Base-by-base conservation (phyloP, 2,888 invertebrate genomes). In the Cephalotes varians region DNA sequence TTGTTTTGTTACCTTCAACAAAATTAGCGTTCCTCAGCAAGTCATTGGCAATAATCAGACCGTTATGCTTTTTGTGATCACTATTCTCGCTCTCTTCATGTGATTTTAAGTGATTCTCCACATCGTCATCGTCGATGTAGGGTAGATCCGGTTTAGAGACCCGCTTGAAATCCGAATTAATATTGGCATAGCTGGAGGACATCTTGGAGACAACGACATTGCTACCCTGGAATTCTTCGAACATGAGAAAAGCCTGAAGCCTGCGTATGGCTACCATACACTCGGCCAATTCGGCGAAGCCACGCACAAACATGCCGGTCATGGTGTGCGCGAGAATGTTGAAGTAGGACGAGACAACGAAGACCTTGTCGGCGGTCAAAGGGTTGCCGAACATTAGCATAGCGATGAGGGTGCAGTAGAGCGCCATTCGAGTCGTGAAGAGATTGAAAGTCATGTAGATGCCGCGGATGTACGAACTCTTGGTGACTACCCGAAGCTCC, bases 391-490 rank as follows among this genome's bases (percentile, higher is more conserved):
- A 94, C 18, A 98, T 92, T 0, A 97, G 95, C 94, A 96, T 97
- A 0, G 97, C 95, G 0, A 98, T 92, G 49, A 98, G 96, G 0
- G 98, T 97, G 67, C 97, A 95, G 92, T 97, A 98, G 0, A 98
- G 95, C 0, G 98, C 97, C 34, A 97, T 95, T 91, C 98, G 96
- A 28, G 98, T 97, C 0, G 98, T 97, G 91, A 98, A 98, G 31
- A 98, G 94, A 93, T 97, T 97, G 92, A 97, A 97, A 0, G 97
- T 97, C 95, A 97, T 95, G 91, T 97, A 96, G 18, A 97, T 92
- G 0, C 96, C 96, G 81, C 97, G 95, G 15, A 97, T 95, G 85
- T 96, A 96, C 0, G 96, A 96, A 0, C 96, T 96, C 60, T 96
- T 96, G 31, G 94, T 95, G 0, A 97, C 96, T 87, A 96, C 95